Evolutionary conservation across 2,113 vertebrate genomes (phyloP), one percentile per base, ranked within the genome.

Genomic region (Mugil cephalus): DNA sequence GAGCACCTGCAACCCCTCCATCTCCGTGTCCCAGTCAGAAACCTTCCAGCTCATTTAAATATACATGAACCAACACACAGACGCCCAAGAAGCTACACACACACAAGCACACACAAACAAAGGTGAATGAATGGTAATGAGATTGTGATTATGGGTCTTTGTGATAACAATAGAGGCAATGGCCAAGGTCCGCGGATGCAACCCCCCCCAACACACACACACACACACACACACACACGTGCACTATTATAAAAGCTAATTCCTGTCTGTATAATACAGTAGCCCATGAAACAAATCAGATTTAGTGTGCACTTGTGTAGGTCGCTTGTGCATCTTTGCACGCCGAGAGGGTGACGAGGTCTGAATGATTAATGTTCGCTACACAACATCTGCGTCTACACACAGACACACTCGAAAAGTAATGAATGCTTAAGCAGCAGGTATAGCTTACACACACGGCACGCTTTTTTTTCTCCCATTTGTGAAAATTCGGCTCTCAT

Each of bases 1-100:
- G 71, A 74, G 61, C 87, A 86, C 87, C 87, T 87, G 87, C 63
- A 86, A 65, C 70, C 87, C 84, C 84, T 89, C 62, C 67, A 84
- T 70, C 14, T 30, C 19, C 15, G 46, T 56, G 74, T 52, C 52
- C 65, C 24, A 35, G 24, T 46, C 70, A 69, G 59, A 74, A 67
- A 43, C 45, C 48, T 38, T 69, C 56, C 52, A 64, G 40, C 60
- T 58, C 38, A 72, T 75, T 82, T 71, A 77, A 79, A 90, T 87
- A 77, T 60, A 80, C 69, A 78, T 69, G 69, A 83, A 66, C 36
- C 12, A 21, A 24, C 13, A 65, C 52, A 66, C 30, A 58, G 19
- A 78, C 35, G 56, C 45, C 39, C 35, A 56, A 72, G 73, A 17
- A 43, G 43, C 54, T 24, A n/a, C 52, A 30, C 35, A 45, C 54